Conservation (phyloP, 2,797 vertebrate genomes). For the Naso thynnoides region DNA sequence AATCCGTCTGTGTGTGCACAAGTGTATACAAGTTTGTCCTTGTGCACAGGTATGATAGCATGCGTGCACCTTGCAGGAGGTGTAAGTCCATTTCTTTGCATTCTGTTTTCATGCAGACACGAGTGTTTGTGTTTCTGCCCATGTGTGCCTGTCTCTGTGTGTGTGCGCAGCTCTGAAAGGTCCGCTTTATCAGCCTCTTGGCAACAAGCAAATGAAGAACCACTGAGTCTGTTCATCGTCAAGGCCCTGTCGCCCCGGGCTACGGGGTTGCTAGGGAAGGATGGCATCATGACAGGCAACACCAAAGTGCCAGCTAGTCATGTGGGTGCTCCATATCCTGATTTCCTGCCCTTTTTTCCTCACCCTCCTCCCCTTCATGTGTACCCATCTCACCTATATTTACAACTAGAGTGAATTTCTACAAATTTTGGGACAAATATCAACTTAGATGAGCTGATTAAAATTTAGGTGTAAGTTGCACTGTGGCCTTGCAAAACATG, state of each 20-base stretch:
- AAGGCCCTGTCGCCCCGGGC: constrained; percentile 68
- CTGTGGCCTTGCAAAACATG: too few species aligned
- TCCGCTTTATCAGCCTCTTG: constrained; percentile 58
- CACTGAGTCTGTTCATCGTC: constrained; percentile 52
- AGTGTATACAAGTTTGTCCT: not conserved
- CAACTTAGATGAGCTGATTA: too few species aligned
- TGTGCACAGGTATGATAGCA: not conserved
- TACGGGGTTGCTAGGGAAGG: constrained; percentile 74
- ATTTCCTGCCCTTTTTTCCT: constrained; percentile 12
- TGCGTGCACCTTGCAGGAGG: not conserved
- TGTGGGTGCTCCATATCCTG: constrained; percentile 47
- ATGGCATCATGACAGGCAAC: constrained; percentile 59
- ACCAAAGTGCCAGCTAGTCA: constrained; percentile 48
- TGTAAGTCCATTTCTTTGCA: not conserved
- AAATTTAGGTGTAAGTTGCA: too few species aligned
- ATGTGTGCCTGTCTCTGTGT: not conserved
- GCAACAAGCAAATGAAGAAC: constrained; percentile 55
- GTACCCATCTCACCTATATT: not conserved
- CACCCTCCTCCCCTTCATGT: not conserved
- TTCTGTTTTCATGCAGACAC: constrained; percentile 1
- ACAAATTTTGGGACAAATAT: too few species aligned
- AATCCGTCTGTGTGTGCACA: not conserved
- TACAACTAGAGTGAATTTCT: too few species aligned
- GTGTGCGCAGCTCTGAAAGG: constrained; percentile 29
- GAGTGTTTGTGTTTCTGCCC: not conserved